phyloP scores from a whole-genome alignment of 1,140 invertebrate genomes.

The Hyposmocoma kahamanoa region DNA sequence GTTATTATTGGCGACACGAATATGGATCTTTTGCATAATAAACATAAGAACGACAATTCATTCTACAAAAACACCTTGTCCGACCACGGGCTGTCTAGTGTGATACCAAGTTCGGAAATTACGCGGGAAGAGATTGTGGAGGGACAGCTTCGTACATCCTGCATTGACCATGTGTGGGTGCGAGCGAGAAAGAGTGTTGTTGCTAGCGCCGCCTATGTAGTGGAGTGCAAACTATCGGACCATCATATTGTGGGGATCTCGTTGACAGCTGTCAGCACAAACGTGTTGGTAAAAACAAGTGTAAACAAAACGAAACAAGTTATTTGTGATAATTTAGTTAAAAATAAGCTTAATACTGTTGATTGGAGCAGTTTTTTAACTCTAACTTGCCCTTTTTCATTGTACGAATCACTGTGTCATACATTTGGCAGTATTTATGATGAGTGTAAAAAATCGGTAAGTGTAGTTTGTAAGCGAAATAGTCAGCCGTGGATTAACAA shows the following conservation, averaged over 20 bases:
- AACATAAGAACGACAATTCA: neutral
- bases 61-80: neutral
- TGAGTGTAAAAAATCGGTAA: neutral
- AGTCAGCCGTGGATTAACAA: constrained; percentile 3
- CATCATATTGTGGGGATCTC: constrained; percentile 1
- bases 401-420: neutral
- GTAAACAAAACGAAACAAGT: neutral
- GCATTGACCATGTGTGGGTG: constrained; percentile 1
- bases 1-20: constrained; percentile 1
- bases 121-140: constrained; percentile 1
- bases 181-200: neutral
- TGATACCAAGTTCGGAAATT: neutral
- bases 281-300: neutral
- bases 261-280: neutral
- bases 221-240: constrained; percentile 1
- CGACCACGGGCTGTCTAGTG: neutral
- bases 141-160: neutral
- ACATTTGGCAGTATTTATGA: constrained; percentile 1
- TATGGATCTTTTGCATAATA: neutral
- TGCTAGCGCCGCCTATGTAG: neutral
- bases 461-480: neutral
- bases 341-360: neutral
- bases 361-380: neutral
- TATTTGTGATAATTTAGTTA: neutral
- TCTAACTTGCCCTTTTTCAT: neutral